Conservation (phyloP, 1,140 invertebrate species). For the Meloidogyne hapla region DNA sequence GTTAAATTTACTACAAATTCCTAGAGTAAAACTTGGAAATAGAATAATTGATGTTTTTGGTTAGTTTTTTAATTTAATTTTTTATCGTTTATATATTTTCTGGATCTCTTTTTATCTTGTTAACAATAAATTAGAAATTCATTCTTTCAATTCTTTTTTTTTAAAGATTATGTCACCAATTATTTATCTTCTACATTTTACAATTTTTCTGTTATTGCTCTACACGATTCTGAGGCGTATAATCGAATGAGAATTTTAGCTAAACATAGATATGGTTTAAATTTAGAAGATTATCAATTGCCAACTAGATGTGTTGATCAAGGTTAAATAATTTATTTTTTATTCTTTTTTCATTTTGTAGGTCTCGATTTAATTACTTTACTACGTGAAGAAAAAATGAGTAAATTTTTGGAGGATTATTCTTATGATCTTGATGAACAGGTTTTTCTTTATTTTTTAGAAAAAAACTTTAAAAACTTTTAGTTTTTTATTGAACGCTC, state of each 20-base stretch:
- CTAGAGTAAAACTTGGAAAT: slow-evolving; percentile 23
- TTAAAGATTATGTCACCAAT: slow-evolving; percentile 29
- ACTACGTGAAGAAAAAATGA: slow-evolving; percentile 87
- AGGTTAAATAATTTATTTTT: slow-evolving; percentile 69
- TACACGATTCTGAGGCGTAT: slow-evolving; percentile 96
- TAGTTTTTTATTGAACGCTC: slow-evolving; percentile 84
- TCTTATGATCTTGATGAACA: slow-evolving; percentile 96
- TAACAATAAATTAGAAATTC: no score
- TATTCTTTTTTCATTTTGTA: background rate
- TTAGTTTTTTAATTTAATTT: slow-evolving; percentile 9
- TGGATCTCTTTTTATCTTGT: no score
- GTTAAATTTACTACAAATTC: slow-evolving; percentile 31
- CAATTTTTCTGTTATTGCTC: slow-evolving; percentile 90
- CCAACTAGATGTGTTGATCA: slow-evolving; percentile 91
- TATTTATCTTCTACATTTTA: slow-evolving; percentile 86
- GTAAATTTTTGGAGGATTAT: slow-evolving; percentile 86
- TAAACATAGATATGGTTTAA: slow-evolving; percentile 78
- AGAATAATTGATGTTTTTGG: slow-evolving; percentile 32
- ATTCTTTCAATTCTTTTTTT: background rate
- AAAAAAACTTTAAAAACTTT: slow-evolving; percentile 34
- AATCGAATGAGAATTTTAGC: slow-evolving; percentile 91
- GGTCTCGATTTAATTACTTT: slow-evolving; percentile 90
- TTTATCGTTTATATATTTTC: no score
- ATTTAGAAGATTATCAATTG: slow-evolving; percentile 79
- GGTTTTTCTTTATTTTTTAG: slow-evolving; percentile 53